Base-by-base conservation (phyloP, 2,888 invertebrate species). In the Boloria selene region DNA sequence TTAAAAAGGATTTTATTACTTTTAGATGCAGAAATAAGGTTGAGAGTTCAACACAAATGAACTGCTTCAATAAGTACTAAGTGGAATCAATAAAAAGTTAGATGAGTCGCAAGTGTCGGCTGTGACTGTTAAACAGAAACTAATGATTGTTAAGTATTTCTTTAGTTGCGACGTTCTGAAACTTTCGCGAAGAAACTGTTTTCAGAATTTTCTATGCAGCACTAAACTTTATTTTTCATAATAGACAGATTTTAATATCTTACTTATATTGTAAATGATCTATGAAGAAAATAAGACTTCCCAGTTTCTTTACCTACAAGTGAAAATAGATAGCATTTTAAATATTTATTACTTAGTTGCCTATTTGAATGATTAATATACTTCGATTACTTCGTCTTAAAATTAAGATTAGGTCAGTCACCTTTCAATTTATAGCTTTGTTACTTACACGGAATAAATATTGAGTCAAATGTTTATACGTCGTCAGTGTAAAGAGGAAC, bases 1-100 rank as follows among this genome's bases (percentile, higher is more conserved):
- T 65, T 55, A 31, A 61, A 65, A 60, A 51, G 17, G 45, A 55
- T 65, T 65, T 65, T 55, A 65, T 65, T 55, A 55, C 55, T 54
- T 55, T 65, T 65, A 61, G 18, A 61, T 61, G 51, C 51, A 49
- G 54, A 55, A 22, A 55, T 65, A 60, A 65, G 44, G 42, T 55
- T 45, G 26, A 63, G 42, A 55, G 53, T 55, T 18, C 38, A 49
- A 63, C 16, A 22, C 4, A 50, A 50, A 50, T 50, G 16, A 49
- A 7, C 10, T 31, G 31, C 31, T 31, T 31, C 47, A 47, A 45
- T 53, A 54, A 54, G 17, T 61, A 47, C 47, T 63, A 63, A 49
- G 42, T 63, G 49, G 47, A 54, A 55, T 50, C 55, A 31, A 38
- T 63, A 55, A 42, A 38, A 42, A 55, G 45, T 56, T 56, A 49